Conservation (phyloP, 2,797 vertebrate species). For the Neosilurus mollespiculum region DNA sequence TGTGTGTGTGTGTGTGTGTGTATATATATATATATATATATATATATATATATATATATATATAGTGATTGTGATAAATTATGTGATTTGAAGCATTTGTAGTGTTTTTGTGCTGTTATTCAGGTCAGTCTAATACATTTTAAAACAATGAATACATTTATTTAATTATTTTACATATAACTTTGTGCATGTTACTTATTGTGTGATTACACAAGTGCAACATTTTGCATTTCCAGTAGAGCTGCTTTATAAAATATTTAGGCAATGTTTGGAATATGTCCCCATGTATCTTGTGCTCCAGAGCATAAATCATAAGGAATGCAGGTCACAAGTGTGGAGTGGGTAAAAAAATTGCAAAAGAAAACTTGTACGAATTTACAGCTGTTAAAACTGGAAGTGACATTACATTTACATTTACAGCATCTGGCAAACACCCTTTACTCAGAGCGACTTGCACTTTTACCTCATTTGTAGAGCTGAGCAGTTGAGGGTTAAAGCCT, state of each 20-base stretch:
- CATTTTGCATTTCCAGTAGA: background rate
- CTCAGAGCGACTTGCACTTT: too few relatives aligned
- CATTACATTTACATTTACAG: too few relatives aligned
- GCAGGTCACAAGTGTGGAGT: background rate
- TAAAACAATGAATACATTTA: background rate
- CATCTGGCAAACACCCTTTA: too few relatives aligned
- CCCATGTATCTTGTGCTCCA: background rate
- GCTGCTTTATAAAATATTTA: slow-evolving; percentile 1
- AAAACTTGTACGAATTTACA: background rate
- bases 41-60: too few relatives aligned
- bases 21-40: too few relatives aligned
- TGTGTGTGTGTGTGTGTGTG: too few relatives aligned
- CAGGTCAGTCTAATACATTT: background rate
- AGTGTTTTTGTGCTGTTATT: background rate
- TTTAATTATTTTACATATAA: background rate
- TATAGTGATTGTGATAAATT: too few relatives aligned
- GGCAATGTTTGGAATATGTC: background rate
- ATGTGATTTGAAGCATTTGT: too few relatives aligned
- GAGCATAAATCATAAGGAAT: background rate
- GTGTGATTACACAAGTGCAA: background rate
- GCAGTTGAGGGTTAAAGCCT: too few relatives aligned
- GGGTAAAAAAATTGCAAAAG: too few relatives aligned
- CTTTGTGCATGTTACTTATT: background rate
- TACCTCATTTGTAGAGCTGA: too few relatives aligned
- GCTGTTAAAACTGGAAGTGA: background rate